Conservation (phyloP, 2,113 vertebrate genomes). For the Dasypus novemcinctus region DNA sequence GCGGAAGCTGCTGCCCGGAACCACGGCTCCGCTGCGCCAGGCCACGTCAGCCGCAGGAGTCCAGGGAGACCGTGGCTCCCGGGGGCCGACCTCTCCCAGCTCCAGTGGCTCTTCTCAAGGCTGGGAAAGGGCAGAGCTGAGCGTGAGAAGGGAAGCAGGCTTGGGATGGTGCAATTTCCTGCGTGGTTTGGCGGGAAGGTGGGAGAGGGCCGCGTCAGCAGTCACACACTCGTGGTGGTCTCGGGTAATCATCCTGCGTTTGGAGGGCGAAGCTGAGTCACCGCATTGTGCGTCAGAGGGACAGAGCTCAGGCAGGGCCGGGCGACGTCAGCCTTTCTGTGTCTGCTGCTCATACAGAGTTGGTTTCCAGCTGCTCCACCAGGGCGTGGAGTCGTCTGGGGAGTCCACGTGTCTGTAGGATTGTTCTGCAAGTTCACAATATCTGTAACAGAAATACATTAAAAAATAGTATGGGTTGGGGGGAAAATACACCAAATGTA, state of each 20-base stretch:
- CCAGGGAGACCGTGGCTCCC: neutral
- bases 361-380: too few relatives aligned
- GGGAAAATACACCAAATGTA: too few relatives aligned
- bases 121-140: neutral
- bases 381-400: too few relatives aligned
- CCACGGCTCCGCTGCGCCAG: neutral
- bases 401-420: too few relatives aligned
- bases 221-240: neutral
- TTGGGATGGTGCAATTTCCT: neutral
- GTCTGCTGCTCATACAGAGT: neutral
- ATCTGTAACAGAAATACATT: too few relatives aligned
- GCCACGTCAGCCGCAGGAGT: neutral
- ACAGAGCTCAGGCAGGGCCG: neutral
- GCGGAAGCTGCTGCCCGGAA: neutral
- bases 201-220: neutral
- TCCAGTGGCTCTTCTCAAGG: neutral
- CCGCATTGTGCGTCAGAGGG: neutral
- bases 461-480: too few relatives aligned
- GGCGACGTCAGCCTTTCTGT: fast-evolving
- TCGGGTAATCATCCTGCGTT: neutral
- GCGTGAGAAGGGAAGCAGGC: neutral
- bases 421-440: too few relatives aligned
- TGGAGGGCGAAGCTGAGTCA: neutral
- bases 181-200: neutral
- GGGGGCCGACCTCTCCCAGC: neutral